Conservation (phyloP, 2,797 vertebrate species). For the Pseudochirops corinnae region DNA sequence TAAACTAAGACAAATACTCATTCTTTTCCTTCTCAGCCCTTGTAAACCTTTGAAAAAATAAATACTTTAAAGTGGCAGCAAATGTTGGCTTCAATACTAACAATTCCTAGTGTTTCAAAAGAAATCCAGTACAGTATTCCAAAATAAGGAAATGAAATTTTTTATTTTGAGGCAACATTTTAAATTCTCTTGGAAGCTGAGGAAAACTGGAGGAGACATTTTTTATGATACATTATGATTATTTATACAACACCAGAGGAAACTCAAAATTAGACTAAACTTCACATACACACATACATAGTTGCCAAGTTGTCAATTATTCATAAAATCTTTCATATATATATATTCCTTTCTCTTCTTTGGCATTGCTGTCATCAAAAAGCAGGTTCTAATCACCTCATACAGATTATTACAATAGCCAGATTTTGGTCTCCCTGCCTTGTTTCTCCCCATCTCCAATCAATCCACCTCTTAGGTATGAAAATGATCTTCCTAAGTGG, state of each 20-base stretch:
- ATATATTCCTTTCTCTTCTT: background rate
- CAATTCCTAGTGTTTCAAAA: background rate
- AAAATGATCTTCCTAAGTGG: background rate
- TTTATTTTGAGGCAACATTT: background rate
- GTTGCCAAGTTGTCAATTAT: background rate
- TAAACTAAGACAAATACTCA: background rate
- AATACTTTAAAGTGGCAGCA: background rate
- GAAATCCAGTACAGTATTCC: background rate
- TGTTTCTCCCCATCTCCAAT: background rate
- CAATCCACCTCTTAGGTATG: background rate
- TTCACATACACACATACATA: background rate
- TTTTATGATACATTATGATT: background rate
- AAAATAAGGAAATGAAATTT: background rate
- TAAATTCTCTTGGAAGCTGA: background rate
- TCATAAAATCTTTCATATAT: background rate
- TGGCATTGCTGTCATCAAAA: background rate
- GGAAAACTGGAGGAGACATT: background rate
- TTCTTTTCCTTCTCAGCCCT: background rate
- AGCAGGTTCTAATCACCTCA: background rate
- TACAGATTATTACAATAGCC: background rate
- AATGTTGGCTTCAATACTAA: background rate
- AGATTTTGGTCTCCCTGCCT: background rate
- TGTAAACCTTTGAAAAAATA: background rate
- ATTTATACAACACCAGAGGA: background rate
- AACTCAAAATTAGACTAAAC: background rate